These are phyloP conservation scores for Liposcelis brunnea DNA, from an alignment of 2,888 invertebrate genomes.

Conservation along the genomic window DNA sequence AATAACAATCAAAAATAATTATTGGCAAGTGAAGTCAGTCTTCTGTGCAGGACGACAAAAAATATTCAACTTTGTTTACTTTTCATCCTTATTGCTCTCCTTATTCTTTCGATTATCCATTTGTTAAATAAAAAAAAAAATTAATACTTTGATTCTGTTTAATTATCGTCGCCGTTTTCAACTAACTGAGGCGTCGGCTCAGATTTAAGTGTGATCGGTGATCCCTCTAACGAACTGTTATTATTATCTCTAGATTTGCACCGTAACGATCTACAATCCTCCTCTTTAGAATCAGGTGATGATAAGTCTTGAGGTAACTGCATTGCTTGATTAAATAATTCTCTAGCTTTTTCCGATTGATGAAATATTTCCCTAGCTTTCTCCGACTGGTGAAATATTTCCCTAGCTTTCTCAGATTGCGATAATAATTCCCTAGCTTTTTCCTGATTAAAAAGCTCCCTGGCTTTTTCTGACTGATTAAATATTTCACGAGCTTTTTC, in stretches of 20 bases:
- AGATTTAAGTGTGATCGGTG: constrained; percentile 10
- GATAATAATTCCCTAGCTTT: constrained; percentile 5
- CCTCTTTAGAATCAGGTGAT: constrained; percentile 12
- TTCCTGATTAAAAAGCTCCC: constrained; percentile 5
- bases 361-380: constrained; percentile 5
- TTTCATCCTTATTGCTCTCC: too few species aligned
- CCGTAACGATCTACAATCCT: constrained; percentile 12
- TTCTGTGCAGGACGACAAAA: constrained; percentile 11
- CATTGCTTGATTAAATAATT: constrained; percentile 11
- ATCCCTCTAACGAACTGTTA: constrained; percentile 13
- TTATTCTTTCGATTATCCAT: too few species aligned
- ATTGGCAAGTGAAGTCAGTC: constrained; percentile 18
- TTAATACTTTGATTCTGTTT: neutral
- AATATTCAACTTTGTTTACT: too few species aligned
- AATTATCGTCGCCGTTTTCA: constrained; percentile 17
- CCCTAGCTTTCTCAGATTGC: constrained; percentile 6
- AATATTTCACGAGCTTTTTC: constrained; percentile 3
- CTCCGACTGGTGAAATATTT: constrained; percentile 5
- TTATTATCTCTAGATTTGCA: constrained; percentile 13
- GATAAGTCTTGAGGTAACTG: constrained; percentile 15
- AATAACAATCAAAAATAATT: constrained; percentile 16
- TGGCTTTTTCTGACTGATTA: constrained; percentile 2
- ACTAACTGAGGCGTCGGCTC: constrained; percentile 14
- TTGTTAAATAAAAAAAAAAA: too few species aligned
- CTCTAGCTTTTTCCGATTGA: constrained; percentile 5